Conservation (phyloP, 2,797 vertebrate genomes). For the Lepilemur ruficaudatus region DNA sequence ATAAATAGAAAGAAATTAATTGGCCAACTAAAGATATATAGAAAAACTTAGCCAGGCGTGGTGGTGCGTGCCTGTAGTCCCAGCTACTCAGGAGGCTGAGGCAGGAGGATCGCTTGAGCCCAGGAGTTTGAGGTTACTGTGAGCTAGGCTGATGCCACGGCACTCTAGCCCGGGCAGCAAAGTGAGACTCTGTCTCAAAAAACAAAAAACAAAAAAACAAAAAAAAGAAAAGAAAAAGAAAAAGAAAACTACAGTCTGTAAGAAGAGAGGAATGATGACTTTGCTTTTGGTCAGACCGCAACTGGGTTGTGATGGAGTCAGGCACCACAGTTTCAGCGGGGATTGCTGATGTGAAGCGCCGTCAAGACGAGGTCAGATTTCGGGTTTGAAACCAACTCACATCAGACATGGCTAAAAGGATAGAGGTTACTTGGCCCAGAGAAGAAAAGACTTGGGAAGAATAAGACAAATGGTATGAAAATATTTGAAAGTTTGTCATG, state of each 20-base stretch:
- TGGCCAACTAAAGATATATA: no score
- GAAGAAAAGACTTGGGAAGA: not conserved
- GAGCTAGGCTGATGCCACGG: no score
- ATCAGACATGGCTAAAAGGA: not conserved
- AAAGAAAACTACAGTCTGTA: not conserved
- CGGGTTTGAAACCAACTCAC: not conserved
- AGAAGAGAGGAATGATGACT: not conserved
- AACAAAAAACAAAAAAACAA: no score
- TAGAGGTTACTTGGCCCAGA: not conserved
- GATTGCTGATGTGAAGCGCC: not conserved
- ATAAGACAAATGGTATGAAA: not conserved
- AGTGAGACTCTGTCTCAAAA: no score
- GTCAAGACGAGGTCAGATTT: not conserved
- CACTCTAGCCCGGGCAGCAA: no score
- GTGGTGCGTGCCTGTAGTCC: no score
- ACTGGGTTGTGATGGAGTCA: not conserved
- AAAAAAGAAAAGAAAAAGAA: no score
- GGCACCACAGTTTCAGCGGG: not conserved
- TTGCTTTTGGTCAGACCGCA: not conserved
- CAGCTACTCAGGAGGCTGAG: no score
- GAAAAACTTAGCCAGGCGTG: no score
- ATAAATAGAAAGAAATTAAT: no score
- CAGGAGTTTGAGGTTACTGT: no score
- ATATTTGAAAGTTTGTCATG: not conserved
- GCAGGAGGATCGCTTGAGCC: no score